A percentile compares a stretch with the other conserved stretches of the same genome.
Conservation (phyloP, 2,113 vertebrate species). For the Merops nubicus region DNA sequence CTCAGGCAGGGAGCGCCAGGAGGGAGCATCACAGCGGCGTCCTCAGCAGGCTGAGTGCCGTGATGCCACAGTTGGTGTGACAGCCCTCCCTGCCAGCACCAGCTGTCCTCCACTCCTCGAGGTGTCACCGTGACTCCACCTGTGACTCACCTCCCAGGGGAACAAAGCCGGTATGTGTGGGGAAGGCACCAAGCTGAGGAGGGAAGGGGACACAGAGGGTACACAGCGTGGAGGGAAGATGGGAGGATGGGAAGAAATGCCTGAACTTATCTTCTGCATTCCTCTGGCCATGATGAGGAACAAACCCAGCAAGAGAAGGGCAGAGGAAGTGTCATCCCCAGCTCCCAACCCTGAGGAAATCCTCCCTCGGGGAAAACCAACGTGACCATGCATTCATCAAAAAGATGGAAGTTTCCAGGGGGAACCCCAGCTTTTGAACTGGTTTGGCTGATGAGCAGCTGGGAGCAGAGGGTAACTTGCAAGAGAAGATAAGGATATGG, state of each 20-base stretch:
- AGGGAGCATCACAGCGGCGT: not conserved
- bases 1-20: not conserved
- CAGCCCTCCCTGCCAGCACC: not conserved
- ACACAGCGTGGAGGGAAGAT: not conserved
- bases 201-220: not conserved
- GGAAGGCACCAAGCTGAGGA: not conserved
- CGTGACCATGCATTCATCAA: not conserved
- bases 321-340: not conserved
- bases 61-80: not conserved
- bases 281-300: not conserved
- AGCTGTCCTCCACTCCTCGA: not conserved
- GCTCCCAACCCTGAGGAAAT: not conserved
- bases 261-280: not conserved
- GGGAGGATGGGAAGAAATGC: not conserved
- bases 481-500: not conserved
- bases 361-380: not conserved
- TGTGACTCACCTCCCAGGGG: not conserved
- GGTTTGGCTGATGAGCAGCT: not conserved
- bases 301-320: not conserved
- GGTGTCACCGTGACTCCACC: not conserved
- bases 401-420: not conserved
- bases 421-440: not conserved
- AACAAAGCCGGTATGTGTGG: not conserved
- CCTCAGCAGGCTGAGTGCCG: rapidly evolving
- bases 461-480: not conserved